phyloP scores from a whole-genome alignment of 2,888 invertebrate genomes.

The Volucella bombylans region DNA sequence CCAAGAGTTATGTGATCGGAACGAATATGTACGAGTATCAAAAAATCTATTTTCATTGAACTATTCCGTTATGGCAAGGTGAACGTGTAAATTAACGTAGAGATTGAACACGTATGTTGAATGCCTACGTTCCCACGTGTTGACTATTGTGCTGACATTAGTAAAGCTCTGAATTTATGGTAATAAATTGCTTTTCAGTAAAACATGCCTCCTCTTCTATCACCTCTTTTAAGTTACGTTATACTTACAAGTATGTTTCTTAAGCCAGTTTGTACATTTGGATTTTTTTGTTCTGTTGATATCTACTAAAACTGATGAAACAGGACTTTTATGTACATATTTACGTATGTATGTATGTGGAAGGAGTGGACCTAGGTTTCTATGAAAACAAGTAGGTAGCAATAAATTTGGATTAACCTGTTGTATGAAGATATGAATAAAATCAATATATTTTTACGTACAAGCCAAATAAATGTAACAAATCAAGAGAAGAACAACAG shows the following conservation, averaged over 20 bases:
- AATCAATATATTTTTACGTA: neutral
- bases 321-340: conserved; percentile 39
- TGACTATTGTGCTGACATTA: conserved; percentile 60
- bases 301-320: conserved; percentile 3
- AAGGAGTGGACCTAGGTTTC: conserved; percentile 19
- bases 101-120: conserved; percentile 6
- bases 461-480: too few species aligned
- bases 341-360: neutral
- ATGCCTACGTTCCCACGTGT: conserved; percentile 26
- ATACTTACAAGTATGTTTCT: conserved; percentile 17
- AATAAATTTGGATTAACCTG: conserved; percentile 64
- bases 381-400: conserved; percentile 54
- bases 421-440: conserved; percentile 35
- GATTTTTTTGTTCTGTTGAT: conserved; percentile 30
- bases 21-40: neutral
- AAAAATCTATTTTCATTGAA: neutral
- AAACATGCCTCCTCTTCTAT: conserved; percentile 50
- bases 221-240: neutral
- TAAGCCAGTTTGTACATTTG: conserved; percentile 62
- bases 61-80: conserved; percentile 16
- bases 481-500: too few species aligned
- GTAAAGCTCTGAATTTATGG: conserved; percentile 64
- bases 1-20: neutral
- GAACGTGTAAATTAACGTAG: conserved; percentile 31
- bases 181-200: conserved; percentile 53